Percentiles rank a stretch among this genome's conserved stretches.
phyloP scores from a whole-genome alignment of 92 coral and sea anemone genomes.

The Porites evermanni region DNA sequence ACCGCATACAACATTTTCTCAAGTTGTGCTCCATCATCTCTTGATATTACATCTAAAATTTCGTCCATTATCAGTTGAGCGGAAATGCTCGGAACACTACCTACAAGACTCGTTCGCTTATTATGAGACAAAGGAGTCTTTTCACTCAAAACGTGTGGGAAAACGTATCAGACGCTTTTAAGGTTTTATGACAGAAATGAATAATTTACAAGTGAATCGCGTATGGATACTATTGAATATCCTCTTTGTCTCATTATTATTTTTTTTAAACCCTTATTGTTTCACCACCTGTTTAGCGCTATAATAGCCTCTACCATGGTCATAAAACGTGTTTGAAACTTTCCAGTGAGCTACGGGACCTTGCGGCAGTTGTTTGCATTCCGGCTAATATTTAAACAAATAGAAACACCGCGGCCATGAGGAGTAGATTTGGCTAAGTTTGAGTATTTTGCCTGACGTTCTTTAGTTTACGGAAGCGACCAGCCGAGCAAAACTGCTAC shows the following conservation, averaged over 20 bases:
- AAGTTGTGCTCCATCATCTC: background rate
- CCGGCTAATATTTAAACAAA: too few relatives aligned
- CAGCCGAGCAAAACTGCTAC: too few relatives aligned
- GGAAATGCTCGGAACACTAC: background rate
- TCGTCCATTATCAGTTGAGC: background rate
- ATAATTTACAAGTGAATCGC: background rate
- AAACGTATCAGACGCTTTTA: background rate
- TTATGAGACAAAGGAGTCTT: background rate
- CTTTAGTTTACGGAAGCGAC: too few relatives aligned
- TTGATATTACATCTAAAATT: background rate
- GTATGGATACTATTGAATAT: background rate
- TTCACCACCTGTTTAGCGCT: slow-evolving; percentile 1
- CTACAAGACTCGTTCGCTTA: background rate
- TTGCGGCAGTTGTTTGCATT: too few relatives aligned
- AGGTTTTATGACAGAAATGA: background rate
- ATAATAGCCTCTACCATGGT: too few relatives aligned
- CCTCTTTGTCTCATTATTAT: background rate
- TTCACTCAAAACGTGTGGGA: background rate
- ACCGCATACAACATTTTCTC: background rate
- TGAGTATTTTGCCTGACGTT: too few relatives aligned
- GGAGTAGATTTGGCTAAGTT: too few relatives aligned
- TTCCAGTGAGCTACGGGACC: too few relatives aligned
- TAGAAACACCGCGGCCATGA: too few relatives aligned
- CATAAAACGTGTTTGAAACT: too few relatives aligned
- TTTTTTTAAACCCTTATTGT: background rate